Conservation (phyloP, 2,888 invertebrate genomes). For the Lottia scabra region DNA sequence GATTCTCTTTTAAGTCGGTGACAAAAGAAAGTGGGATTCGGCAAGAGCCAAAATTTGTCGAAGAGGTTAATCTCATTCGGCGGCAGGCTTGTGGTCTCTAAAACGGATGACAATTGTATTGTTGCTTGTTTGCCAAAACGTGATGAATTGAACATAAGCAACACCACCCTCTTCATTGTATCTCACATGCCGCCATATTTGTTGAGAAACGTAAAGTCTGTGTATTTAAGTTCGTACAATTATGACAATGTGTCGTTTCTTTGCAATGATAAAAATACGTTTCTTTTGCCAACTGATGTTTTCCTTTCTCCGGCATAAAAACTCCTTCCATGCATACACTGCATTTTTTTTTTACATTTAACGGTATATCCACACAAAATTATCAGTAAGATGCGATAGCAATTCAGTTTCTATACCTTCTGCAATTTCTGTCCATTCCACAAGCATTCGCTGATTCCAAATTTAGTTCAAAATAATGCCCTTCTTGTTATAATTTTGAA, state of each 20-base stretch:
- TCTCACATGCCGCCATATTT: constrained; percentile 4
- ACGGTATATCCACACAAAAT: no score
- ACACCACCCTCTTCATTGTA: neutral
- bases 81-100: constrained; percentile 3
- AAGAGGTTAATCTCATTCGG: neutral
- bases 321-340: no score
- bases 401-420: no score
- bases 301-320: no score
- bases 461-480: no score
- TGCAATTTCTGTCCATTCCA: no score
- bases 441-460: no score
- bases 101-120: neutral
- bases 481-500: no score
- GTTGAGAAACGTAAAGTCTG: constrained; percentile 6
- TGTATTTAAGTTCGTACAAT: neutral
- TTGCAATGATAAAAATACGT: neutral
- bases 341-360: no score
- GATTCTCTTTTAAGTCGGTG: neutral
- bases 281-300: neutral
- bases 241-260: neutral
- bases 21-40: neutral
- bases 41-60: constrained; percentile 7
- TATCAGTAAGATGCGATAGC: no score
- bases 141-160: neutral
- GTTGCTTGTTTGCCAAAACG: constrained; percentile 4